Conservation (phyloP, 2,888 invertebrate species). For the Cheilosia vulpina region DNA sequence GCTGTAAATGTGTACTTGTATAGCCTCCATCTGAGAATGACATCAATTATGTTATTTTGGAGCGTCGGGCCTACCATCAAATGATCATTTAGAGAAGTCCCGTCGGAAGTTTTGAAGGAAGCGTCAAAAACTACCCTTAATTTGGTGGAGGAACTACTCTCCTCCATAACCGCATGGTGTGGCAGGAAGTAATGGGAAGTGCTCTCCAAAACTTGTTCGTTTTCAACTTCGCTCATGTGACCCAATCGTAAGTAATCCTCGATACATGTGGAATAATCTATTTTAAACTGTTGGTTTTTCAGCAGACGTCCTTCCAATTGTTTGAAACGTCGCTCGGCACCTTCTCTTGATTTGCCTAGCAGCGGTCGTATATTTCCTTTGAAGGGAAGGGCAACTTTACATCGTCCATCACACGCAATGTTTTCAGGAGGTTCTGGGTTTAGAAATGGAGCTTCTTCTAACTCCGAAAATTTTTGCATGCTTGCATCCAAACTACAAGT, state of each 20-base stretch:
- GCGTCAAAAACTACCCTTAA: constrained; percentile 58
- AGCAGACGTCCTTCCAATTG: constrained; percentile 7
- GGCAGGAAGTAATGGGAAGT: constrained; percentile 9
- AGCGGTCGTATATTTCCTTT: constrained; percentile 10
- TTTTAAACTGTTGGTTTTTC: neutral
- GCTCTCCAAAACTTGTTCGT: too few relatives aligned
- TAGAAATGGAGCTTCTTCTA: constrained; percentile 27
- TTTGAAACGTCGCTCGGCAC: constrained; percentile 1
- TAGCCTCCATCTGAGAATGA: constrained; percentile 13
- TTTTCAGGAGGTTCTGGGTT: constrained; percentile 9
- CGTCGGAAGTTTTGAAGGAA: constrained; percentile 12
- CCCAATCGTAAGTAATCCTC: constrained; percentile 13
- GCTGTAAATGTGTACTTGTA: constrained; percentile 11
- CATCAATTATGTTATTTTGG: neutral
- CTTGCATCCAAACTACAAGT: neutral
- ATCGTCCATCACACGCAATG: constrained; percentile 25
- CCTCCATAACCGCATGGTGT: constrained; percentile 27
- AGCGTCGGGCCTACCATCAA: constrained; percentile 9
- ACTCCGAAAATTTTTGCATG: constrained; percentile 41
- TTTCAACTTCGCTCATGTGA: neutral
- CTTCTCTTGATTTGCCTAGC: constrained; percentile 37
- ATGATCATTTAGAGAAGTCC: constrained; percentile 8
- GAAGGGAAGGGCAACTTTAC: constrained; percentile 44
- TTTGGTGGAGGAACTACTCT: constrained; percentile 44
- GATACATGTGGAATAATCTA: constrained; percentile 3